Evolutionary conservation across 2,113 vertebrate genomes (phyloP).

Genomic region (Eclectus roratus): DNA sequence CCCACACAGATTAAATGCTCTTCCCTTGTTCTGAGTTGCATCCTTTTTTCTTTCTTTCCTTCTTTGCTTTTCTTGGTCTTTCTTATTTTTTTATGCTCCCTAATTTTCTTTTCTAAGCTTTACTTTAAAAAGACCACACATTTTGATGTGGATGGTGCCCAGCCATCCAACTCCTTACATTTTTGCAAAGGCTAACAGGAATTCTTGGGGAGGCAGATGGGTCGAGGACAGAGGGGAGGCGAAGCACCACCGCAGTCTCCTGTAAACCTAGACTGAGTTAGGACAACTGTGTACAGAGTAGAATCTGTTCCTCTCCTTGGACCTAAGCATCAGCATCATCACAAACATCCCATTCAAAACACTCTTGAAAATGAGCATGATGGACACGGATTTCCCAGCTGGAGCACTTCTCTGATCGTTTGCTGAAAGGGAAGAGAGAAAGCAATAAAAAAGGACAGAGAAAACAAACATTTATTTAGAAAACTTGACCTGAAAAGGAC

Average conservation of each 20-base stretch:
- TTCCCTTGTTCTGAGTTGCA: not conserved
- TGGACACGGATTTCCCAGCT: not conserved
- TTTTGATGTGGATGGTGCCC: not conserved
- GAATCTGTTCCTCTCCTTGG: not conserved
- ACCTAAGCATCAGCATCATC: not conserved
- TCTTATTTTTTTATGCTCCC: not conserved
- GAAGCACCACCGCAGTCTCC: not conserved
- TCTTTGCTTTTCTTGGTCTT: not conserved
- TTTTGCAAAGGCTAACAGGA: not conserved
- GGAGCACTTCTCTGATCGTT: not conserved
- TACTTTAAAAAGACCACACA: not conserved
- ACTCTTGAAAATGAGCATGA: slow-evolving; percentile 37
- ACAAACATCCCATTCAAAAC: slow-evolving; percentile 17
- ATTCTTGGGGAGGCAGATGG: not conserved
- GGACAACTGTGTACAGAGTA: not conserved
- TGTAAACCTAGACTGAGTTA: not conserved
- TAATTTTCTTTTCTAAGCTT: not conserved
- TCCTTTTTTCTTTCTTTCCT: not conserved
- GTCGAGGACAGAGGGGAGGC: not conserved
- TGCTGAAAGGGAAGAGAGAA: not conserved
- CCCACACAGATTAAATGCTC: not conserved
- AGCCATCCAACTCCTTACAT: not conserved
- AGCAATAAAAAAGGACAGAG: not conserved
- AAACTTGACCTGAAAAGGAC: not conserved
- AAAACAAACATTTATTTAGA: not conserved